Evolutionary conservation across 1,140 invertebrate genomes (phyloP).

Genomic region (Apis laboriosa): DNA sequence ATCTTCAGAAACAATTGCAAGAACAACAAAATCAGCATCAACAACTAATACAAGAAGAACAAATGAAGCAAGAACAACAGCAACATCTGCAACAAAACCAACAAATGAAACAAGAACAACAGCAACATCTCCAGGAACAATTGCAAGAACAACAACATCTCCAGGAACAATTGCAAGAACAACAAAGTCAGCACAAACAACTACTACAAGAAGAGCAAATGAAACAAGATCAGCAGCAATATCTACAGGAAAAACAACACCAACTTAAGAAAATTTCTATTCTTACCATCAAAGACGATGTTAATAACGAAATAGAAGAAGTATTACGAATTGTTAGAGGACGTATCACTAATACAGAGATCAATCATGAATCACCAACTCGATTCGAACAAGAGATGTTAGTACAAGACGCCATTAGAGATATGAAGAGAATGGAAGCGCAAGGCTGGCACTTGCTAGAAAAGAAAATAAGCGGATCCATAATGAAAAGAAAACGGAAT

Average conservation of each 20-base stretch:
- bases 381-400: conserved; percentile 53
- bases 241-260: not conserved
- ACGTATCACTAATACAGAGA: not conserved
- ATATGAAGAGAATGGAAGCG: conserved; percentile 30
- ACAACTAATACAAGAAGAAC: too few relatives aligned
- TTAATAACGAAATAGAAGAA: conserved; percentile 60
- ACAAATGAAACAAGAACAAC: too few relatives aligned
- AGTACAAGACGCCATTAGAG: conserved; percentile 23
- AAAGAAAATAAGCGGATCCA: not conserved
- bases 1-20: too few relatives aligned
- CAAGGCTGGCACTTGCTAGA: not conserved
- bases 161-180: not conserved
- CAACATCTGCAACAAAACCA: not conserved
- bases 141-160: not conserved
- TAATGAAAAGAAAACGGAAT: not conserved
- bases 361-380: conserved; percentile 65
- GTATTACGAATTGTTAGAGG: conserved; percentile 53
- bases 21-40: too few relatives aligned
- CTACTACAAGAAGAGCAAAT: not conserved
- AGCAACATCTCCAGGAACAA: too few relatives aligned
- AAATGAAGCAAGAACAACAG: too few relatives aligned
- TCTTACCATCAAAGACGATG: not conserved
- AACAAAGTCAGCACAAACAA: not conserved
- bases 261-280: not conserved
- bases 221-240: not conserved